Conservation (phyloP, 2,888 invertebrate species). For the Nebria brevicollis region DNA sequence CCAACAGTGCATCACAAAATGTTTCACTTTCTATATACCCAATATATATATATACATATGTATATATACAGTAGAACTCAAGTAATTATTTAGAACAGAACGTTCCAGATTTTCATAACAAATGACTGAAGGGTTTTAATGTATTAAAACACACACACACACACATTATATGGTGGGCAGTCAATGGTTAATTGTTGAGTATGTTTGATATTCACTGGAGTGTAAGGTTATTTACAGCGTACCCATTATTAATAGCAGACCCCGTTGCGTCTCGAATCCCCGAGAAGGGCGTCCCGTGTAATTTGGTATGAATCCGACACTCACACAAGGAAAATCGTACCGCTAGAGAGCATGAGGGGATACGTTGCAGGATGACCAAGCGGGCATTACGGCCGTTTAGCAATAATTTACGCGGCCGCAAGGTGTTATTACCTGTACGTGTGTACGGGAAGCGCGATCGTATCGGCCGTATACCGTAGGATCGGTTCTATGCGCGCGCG, state of each 20-base stretch:
- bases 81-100: too few relatives aligned
- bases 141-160: too few relatives aligned
- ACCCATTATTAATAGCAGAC: conserved; percentile 6
- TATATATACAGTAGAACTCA: too few relatives aligned
- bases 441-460: conserved; percentile 45
- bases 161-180: too few relatives aligned
- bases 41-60: too few relatives aligned
- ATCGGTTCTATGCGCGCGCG: conserved; percentile 17
- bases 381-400: conserved; percentile 46
- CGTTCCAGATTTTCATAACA: too few relatives aligned
- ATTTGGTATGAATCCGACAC: conserved; percentile 6
- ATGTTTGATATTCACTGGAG: conserved; percentile 18
- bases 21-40: too few relatives aligned
- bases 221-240: conserved; percentile 20
- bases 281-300: conserved; percentile 19
- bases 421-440: conserved; percentile 46
- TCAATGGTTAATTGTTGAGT: background rate
- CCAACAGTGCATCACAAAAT: conserved; percentile 25
- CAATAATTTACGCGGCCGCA: conserved; percentile 47
- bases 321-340: background rate
- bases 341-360: background rate
- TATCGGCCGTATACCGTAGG: conserved; percentile 15
- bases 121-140: too few relatives aligned
- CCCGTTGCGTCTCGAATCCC: background rate
- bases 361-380: background rate